Percentiles rank a stretch among this genome's conserved stretches.
Conservation (phyloP, 2,113 vertebrate species). For the Nettapus auritus region DNA sequence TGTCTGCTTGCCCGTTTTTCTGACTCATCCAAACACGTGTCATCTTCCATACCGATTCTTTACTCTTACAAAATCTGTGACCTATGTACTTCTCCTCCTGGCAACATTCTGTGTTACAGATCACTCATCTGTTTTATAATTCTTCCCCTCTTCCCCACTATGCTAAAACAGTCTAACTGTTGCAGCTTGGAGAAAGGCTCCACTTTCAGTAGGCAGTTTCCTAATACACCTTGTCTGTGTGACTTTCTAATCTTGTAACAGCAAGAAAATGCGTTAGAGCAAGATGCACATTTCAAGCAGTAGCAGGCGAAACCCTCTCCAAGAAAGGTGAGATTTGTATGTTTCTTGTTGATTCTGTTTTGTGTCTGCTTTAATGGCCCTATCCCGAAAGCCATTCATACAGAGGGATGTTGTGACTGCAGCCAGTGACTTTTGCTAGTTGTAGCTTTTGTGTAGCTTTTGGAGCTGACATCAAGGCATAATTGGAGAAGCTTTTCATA, state of each 20-base stretch:
- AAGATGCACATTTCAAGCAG: not conserved
- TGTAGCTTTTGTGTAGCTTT: not conserved
- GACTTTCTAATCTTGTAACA: not conserved
- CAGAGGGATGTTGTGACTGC: not conserved
- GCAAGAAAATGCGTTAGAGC: not conserved
- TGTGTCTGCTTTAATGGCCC: not conserved
- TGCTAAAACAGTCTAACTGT: not conserved
- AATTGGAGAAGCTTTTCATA: not conserved
- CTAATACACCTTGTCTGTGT: not conserved
- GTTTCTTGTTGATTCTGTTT: not conserved
- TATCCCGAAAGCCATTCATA: not conserved
- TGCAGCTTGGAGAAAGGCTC: not conserved
- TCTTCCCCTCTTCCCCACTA: not conserved
- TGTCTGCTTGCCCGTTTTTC: not conserved
- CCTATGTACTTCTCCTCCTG: not conserved
- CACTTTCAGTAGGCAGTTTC: not conserved
- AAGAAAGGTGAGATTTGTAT: not conserved
- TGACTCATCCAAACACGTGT: not conserved
- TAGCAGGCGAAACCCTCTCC: not conserved
- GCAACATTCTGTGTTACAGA: not conserved
- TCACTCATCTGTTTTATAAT: not conserved
- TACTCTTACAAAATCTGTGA: constrained; percentile 15
- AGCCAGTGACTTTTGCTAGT: not conserved
- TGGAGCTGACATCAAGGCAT: not conserved
- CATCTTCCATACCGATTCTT: not conserved